A percentile compares a stretch with the other conserved stretches of the same genome.
These are phyloP conservation scores for Hippopotamyrus pictus DNA, from an alignment of 2,797 vertebrate species.

Conservation along the genomic window DNA sequence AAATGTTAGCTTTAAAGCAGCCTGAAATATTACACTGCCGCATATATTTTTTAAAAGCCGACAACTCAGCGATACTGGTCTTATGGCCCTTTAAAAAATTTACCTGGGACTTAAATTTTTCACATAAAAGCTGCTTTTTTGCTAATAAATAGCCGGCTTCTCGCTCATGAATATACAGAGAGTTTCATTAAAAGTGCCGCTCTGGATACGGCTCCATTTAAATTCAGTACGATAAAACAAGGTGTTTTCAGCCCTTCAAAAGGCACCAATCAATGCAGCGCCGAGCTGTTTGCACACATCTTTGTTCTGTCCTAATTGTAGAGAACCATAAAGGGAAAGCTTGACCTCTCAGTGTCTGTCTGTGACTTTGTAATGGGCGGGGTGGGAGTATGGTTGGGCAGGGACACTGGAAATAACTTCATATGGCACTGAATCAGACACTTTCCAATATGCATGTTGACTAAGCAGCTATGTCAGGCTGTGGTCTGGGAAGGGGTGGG, in stretches of 20 bases:
- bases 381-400: background rate
- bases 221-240: constrained; percentile 2
- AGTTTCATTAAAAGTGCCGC: constrained; percentile 8
- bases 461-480: background rate
- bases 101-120: background rate
- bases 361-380: background rate
- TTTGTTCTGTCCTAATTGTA: background rate
- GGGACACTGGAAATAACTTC: background rate
- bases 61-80: background rate
- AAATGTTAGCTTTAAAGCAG: background rate
- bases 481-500: background rate
- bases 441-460: background rate
- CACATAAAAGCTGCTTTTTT: constrained; percentile 5
- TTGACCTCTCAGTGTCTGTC: background rate
- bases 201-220: background rate
- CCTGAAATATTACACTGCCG: background rate
- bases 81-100: background rate
- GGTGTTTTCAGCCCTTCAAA: background rate
- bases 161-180: constrained; percentile 17
- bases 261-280: background rate
- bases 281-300: background rate
- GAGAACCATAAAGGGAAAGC: background rate
- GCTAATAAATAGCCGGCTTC: background rate
- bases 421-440: background rate
- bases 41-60: background rate